Evolutionary conservation across 2,113 vertebrate species (phyloP).

Genomic region (Polyodon spathula): DNA sequence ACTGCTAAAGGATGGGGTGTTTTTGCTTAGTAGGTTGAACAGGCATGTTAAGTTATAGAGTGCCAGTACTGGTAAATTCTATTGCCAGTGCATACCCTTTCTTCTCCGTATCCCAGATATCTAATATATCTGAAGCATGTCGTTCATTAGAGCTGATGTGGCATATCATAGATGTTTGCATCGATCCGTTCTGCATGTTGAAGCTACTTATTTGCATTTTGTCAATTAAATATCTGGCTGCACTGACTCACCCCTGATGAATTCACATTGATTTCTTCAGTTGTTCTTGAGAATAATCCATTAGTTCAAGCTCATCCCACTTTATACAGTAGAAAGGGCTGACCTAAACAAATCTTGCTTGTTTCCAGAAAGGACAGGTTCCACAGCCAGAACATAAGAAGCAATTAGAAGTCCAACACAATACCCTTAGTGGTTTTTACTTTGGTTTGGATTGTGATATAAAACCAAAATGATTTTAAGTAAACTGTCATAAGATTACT

Average conservation of each 20-base stretch:
- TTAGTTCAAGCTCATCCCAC: constrained; percentile 38
- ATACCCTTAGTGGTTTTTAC: too few species aligned
- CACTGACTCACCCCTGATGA: constrained; percentile 24
- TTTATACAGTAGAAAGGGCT: constrained; percentile 30
- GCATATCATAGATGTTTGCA: constrained; percentile 25
- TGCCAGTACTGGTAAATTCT: constrained; percentile 14
- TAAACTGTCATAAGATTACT: too few species aligned
- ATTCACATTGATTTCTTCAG: constrained; percentile 39
- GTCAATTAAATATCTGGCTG: constrained; percentile 28
- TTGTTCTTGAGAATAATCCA: constrained; percentile 34
- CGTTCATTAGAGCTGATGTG: constrained; percentile 16
- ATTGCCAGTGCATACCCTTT: not conserved
- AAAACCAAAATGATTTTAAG: too few species aligned
- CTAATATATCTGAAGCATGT: not conserved
- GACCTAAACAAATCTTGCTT: constrained; percentile 27
- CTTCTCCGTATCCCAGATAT: not conserved
- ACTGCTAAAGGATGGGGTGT: constrained; percentile 15
- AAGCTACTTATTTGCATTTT: constrained; percentile 31
- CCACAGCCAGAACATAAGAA: constrained; percentile 19
- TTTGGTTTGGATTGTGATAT: too few species aligned
- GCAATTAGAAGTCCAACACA: constrained; percentile 26
- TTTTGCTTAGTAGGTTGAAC: constrained; percentile 27
- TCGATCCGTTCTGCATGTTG: constrained; percentile 21
- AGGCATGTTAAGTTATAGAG: constrained; percentile 27
- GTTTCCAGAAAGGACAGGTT: constrained; percentile 13